Base-by-base conservation (phyloP, 2,888 invertebrate species). In the Pollenia labialis region DNA sequence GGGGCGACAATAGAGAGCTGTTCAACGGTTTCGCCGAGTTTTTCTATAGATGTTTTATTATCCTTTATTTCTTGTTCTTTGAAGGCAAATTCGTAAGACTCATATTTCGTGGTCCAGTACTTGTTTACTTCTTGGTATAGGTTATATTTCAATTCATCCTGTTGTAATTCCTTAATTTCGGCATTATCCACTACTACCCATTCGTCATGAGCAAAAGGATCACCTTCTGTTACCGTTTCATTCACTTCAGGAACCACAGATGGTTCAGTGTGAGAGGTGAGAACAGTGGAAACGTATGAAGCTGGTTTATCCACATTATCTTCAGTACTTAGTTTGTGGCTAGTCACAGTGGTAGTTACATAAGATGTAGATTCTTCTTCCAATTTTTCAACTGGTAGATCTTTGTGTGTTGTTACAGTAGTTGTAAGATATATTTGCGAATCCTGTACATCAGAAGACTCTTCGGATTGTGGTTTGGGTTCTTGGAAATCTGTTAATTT, bases 401-500 rank as follows among this genome's bases (percentile, higher is more conserved):
- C 79, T 18, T 82, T 82, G 64, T 82, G 69, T 4, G 79, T 76
- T 16, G 50, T 80, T 14, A 79, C 54, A 14, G 82, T 77, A 60
- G 90, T 90, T 69, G 85, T 85, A 40, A 69, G 81, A 88, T 88
- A 90, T 88, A 90, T 89, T 89, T 90, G 90, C 88, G 89, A 89
- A 23, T 50, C 81, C 9, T 50, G 48, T 32, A 16, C 6, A 10
- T 72, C 56, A 4, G 69, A 40, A 68, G 74, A 48, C 18, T 89
- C 89, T 69, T 88, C 76, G 16, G 54, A 14, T 81, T 90, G 89
- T 40, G 83, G 80, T 23, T 90, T 91, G 0, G 92, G 90, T 23
- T 90, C 88, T 86, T 91, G 91, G 79, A 89, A 91, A 68, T 92
- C 91, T 11, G 90, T 90, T 23, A 91, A 89, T 85, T 91, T 89